Percentiles rank a stretch among this genome's conserved stretches.
Evolutionary conservation across 2,888 invertebrate genomes (phyloP).

Genomic region (Pollenia labialis): DNA sequence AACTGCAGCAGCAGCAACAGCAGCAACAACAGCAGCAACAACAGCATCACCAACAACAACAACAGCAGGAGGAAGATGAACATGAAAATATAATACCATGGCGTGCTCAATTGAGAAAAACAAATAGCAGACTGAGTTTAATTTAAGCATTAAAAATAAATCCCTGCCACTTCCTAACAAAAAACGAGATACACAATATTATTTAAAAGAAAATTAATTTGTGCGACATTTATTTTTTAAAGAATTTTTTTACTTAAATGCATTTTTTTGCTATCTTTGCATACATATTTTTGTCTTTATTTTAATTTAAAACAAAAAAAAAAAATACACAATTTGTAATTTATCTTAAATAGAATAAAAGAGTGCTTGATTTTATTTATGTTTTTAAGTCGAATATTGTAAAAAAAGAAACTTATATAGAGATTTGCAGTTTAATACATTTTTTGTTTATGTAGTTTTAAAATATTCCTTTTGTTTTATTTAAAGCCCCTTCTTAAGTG

Average conservation of each 20-base stretch:
- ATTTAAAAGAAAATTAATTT: slow-evolving; percentile 33
- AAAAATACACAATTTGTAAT: slow-evolving; percentile 41
- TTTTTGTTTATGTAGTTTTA: slow-evolving; percentile 39
- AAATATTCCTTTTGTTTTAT: not conserved
- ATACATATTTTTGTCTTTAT: slow-evolving; percentile 36
- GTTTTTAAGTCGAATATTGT: slow-evolving; percentile 56
- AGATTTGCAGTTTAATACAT: slow-evolving; percentile 13
- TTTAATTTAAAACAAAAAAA: slow-evolving; percentile 38
- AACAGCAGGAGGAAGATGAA: slow-evolving; percentile 85
- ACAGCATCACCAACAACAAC: slow-evolving; percentile 69
- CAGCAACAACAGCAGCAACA: slow-evolving; percentile 62
- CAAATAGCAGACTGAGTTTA: slow-evolving; percentile 94
- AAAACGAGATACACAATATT: slow-evolving; percentile 13
- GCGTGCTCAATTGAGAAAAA: slow-evolving; percentile 94
- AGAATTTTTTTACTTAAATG: slow-evolving; percentile 35
- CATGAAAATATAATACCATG: slow-evolving; percentile 92
- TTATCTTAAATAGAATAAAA: slow-evolving; percentile 51
- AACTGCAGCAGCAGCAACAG: slow-evolving; percentile 45
- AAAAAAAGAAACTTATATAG: slow-evolving; percentile 51
- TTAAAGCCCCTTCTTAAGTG: slow-evolving; percentile 16
- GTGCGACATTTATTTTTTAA: slow-evolving; percentile 16
- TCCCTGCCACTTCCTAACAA: slow-evolving; percentile 16
- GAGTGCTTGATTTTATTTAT: slow-evolving; percentile 46
- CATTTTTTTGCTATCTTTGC: slow-evolving; percentile 56
- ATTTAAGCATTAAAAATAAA: slow-evolving; percentile 85